Percentiles rank a stretch among this genome's conserved stretches.
phyloP scores from a whole-genome alignment of 1,140 invertebrate genomes.

The Potamilus streckersoni region DNA sequence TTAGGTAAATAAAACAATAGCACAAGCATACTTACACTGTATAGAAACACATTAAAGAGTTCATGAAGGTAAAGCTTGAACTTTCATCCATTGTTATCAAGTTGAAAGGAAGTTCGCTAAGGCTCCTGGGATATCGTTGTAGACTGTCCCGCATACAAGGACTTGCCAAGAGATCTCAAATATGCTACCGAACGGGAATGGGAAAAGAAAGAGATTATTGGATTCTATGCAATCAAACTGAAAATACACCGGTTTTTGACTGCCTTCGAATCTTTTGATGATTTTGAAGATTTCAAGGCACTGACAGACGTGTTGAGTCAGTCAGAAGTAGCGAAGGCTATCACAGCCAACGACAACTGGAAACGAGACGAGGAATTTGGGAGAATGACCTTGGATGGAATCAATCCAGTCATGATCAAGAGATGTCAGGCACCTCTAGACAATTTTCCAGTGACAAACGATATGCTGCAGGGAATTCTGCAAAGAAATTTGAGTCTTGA shows the following conservation, averaged over 20 bases:
- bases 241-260: slow-evolving; percentile 17
- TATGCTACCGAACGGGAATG: slow-evolving; percentile 14
- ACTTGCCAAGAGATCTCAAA: slow-evolving; percentile 16
- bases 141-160: slow-evolving; percentile 10
- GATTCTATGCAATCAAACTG: slow-evolving; percentile 11
- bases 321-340: slow-evolving; percentile 9
- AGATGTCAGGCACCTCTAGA: slow-evolving; percentile 2
- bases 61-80: no score
- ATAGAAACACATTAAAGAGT: no score
- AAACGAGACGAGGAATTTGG: slow-evolving; percentile 26
- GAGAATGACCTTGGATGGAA: slow-evolving; percentile 9
- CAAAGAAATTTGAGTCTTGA: slow-evolving; percentile 12
- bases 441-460: slow-evolving; percentile 27
- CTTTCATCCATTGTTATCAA: no score
- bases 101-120: no score
- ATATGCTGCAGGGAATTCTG: slow-evolving; percentile 15
- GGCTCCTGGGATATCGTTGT: neutral
- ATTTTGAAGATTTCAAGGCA: slow-evolving; percentile 19
- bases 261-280: slow-evolving; percentile 17
- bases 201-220: slow-evolving; percentile 24
- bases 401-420: slow-evolving; percentile 24
- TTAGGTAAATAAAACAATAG: no score
- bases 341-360: slow-evolving; percentile 23
- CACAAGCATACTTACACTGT: no score
- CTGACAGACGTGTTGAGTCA: slow-evolving; percentile 9